A percentile compares a stretch with the other conserved stretches of the same genome.
Conservation (phyloP, 2,113 vertebrate genomes). For the Triplophysa rosa region DNA sequence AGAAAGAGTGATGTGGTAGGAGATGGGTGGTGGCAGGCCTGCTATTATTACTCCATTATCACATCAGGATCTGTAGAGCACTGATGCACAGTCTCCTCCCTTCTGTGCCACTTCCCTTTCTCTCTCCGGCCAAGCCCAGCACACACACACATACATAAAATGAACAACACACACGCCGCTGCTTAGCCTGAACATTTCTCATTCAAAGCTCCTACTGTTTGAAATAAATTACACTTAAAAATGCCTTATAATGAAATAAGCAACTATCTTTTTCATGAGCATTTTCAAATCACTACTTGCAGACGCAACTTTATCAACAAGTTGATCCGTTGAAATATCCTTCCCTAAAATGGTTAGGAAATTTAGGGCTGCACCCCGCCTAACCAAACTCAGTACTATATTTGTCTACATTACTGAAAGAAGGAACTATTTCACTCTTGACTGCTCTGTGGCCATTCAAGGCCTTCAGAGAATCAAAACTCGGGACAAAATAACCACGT, state of each 20-base stretch:
- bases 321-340: constrained; percentile 66
- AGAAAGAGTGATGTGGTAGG: constrained; percentile 54
- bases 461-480: constrained; percentile 47
- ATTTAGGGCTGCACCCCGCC: constrained; percentile 73
- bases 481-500: constrained; percentile 67
- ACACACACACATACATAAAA: constrained; percentile 21
- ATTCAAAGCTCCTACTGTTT: constrained; percentile 67
- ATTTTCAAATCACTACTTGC: constrained; percentile 49
- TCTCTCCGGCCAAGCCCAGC: constrained; percentile 52
- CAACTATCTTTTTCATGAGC: background rate
- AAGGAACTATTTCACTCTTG: constrained; percentile 75
- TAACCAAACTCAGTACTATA: constrained; percentile 80
- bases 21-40: constrained; percentile 57
- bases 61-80: constrained; percentile 57
- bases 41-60: constrained; percentile 63
- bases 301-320: constrained; percentile 59
- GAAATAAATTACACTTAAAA: constrained; percentile 42
- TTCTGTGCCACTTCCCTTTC: constrained; percentile 46
- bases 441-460: constrained; percentile 44
- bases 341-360: constrained; percentile 91
- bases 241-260: constrained; percentile 9
- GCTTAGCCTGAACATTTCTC: constrained; percentile 61
- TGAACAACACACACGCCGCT: constrained; percentile 3
- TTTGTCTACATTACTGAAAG: constrained; percentile 81
- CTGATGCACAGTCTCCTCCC: constrained; percentile 50